Evolutionary conservation across 2,888 invertebrate genomes (phyloP).

Genomic region (Limnephilus rhombicus): DNA sequence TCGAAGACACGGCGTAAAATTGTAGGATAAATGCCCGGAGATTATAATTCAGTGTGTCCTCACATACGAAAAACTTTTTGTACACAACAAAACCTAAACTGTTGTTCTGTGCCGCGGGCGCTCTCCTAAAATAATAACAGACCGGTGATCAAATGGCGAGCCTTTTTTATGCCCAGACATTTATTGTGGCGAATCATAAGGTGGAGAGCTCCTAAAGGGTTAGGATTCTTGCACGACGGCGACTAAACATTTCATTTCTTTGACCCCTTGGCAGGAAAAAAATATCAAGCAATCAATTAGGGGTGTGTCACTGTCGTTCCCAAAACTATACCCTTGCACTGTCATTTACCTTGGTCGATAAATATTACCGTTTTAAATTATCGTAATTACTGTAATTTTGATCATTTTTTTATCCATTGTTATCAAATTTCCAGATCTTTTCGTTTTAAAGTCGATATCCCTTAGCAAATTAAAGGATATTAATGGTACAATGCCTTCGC

Average conservation of each 20-base stretch:
- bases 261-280: constrained; percentile 35
- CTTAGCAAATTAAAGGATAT: not conserved
- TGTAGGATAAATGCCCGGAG: constrained; percentile 54
- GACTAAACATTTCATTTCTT: constrained; percentile 33
- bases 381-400: not conserved
- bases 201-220: constrained; percentile 53
- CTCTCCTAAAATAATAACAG: constrained; percentile 66
- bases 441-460: not conserved
- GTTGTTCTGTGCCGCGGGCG: constrained; percentile 59
- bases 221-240: constrained; percentile 22
- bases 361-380: not conserved
- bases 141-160: constrained; percentile 60
- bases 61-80: constrained; percentile 55
- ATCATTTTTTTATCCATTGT: not conserved
- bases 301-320: constrained; percentile 44
- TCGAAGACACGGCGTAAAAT: constrained; percentile 55
- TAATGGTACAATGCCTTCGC: not conserved
- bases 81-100: constrained; percentile 55
- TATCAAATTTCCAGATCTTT: not conserved
- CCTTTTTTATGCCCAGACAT: constrained; percentile 54
- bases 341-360: constrained; percentile 32
- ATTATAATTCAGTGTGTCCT: constrained; percentile 48
- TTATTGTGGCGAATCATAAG: constrained; percentile 52
- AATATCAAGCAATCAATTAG: constrained; percentile 39
- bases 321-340: constrained; percentile 24